These are phyloP conservation scores for Rhinolophus sinicus DNA, from an alignment of 2,113 vertebrate species.

Conservation along the genomic window DNA sequence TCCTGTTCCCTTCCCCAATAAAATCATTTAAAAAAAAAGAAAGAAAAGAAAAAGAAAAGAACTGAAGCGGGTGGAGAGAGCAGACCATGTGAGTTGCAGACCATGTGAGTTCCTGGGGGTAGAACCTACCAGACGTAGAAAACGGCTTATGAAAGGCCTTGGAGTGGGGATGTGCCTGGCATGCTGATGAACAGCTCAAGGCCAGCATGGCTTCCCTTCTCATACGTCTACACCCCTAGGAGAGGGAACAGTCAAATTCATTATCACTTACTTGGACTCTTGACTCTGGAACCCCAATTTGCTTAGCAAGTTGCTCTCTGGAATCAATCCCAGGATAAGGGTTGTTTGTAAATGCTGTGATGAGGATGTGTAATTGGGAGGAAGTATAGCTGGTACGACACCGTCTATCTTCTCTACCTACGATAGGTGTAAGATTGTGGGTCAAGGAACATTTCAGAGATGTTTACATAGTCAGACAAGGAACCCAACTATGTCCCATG, in stretches of 20 bases:
- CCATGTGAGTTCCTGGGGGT: not conserved
- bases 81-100: not conserved
- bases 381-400: not conserved
- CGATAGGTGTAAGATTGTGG: not conserved
- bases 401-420: not conserved
- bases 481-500: not conserved
- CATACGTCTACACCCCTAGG: not conserved
- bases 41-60: not conserved
- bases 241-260: too few species aligned
- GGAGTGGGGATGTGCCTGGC: not conserved
- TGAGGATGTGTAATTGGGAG: not conserved
- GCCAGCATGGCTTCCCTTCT: not conserved
- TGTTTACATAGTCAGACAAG: not conserved
- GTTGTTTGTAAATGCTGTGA: not conserved
- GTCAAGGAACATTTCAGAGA: not conserved
- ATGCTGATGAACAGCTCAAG: not conserved
- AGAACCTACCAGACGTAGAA: not conserved
- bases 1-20: too few species aligned
- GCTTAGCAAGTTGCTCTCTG: slow-evolving; percentile 51
- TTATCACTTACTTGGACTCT: slow-evolving; percentile 23
- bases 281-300: slow-evolving; percentile 29
- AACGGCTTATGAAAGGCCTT: not conserved
- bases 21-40: too few species aligned
- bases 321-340: slow-evolving; percentile 19
- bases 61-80: not conserved